Evolutionary conservation across 2,797 vertebrate genomes (phyloP), one percentile per base, ranked within the genome.

Genomic region (Clarias laeviceps): DNA sequence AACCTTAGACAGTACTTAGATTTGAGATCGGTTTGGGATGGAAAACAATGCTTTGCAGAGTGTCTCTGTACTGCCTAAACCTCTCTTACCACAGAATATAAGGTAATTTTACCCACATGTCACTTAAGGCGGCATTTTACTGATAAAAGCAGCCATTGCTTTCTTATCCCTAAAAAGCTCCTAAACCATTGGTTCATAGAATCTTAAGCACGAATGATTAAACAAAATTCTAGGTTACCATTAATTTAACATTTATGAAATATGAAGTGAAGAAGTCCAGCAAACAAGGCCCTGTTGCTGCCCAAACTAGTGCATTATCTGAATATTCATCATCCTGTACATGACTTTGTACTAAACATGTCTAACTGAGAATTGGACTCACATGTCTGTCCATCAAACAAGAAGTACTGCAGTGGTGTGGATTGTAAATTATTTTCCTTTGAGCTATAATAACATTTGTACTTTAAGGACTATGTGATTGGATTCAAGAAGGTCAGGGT

Each of bases 401-500:
- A 73, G 24, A 73, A 27, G n/a, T 74, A 40, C 24, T 74, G 45
- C 27, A 78, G 29, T 61, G 56, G 34, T 37, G 32, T 77, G 50
- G 50, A 76, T 17, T 76, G 5, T 20, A 76, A 20, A 76, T 29
- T 22, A 32, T 20, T 77, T 32, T 1, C 5, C 8, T 2, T 24
- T 7, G 2, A 37, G 61, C 29, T 8, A 72, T 61, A n/a, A 34
- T 37, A 37, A 11, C 2, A 69, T 90, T 77, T 89, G 57, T 80
- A 40, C 32, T 27, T 82, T 17, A 83, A 95, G 95, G 91, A 83
- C 88, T 95, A 0, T 96, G 95, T 86, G 89, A 89, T 64, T 96
- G 94, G 95, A 82, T 88, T 72, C 94, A 94, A 85, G 93, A 94
- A 59, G 82, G 54, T 40, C 88, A 29, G 11, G 85, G 91, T 87